Percentiles rank a stretch among this genome's conserved stretches.
phyloP scores from a whole-genome alignment of 2,797 vertebrate genomes.

The Acipenser ruthenus region DNA sequence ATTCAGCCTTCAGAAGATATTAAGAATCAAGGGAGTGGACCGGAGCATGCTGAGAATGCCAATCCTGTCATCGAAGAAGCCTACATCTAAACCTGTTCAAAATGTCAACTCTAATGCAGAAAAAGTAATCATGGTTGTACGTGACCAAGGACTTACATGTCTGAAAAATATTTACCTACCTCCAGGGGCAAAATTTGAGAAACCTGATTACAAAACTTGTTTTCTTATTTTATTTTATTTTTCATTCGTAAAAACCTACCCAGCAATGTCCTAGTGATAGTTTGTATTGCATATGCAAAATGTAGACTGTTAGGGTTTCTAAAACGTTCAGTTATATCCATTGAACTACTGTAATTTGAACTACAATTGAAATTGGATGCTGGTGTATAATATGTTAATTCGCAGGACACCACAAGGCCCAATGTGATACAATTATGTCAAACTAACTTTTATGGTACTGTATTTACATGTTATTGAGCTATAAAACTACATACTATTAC shows the following conservation, averaged over 20 bases:
- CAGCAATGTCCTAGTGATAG: slow-evolving; percentile 60
- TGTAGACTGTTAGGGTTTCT: slow-evolving; percentile 48
- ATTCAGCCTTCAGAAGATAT: slow-evolving; percentile 74
- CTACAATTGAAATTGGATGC: slow-evolving; percentile 52
- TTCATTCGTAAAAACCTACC: slow-evolving; percentile 52
- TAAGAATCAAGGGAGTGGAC: slow-evolving; percentile 80
- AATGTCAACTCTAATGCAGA: slow-evolving; percentile 48
- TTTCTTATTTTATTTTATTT: slow-evolving; percentile 37
- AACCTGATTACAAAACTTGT: slow-evolving; percentile 61
- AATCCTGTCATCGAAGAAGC: slow-evolving; percentile 89
- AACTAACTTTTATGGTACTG: slow-evolving; percentile 48
- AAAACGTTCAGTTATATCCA: slow-evolving; percentile 61
- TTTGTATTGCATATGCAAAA: slow-evolving; percentile 72
- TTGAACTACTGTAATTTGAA: slow-evolving; percentile 55
- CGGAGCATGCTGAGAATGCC: slow-evolving; percentile 77
- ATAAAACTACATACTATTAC: slow-evolving; percentile 52
- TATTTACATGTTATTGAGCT: slow-evolving; percentile 50
- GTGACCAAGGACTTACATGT: slow-evolving; percentile 83
- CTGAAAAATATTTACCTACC: slow-evolving; percentile 95
- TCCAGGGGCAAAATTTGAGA: slow-evolving; percentile 83
- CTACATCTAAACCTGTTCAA: slow-evolving; percentile 77
- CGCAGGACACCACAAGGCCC: slow-evolving; percentile 37
- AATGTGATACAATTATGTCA: slow-evolving; percentile 55
- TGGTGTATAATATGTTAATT: not conserved
- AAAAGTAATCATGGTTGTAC: slow-evolving; percentile 76